These are phyloP conservation scores for Cirrhinus mrigala DNA, from an alignment of 2,797 vertebrate genomes.

Conservation along the genomic window DNA sequence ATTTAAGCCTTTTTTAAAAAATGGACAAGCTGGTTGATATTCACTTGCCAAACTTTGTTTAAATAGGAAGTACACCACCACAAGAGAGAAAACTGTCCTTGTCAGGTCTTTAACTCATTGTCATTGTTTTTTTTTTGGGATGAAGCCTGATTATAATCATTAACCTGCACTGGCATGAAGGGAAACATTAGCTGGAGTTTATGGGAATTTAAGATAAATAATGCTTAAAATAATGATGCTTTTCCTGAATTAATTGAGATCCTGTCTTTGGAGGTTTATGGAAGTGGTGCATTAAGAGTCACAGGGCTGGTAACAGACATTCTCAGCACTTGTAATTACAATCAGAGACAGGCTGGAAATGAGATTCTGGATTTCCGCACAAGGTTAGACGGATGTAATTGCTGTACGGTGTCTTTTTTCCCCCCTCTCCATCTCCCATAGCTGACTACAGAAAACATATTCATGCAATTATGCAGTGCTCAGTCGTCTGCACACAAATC, in stretches of 20 bases:
- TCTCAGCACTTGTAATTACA: conserved; percentile 60
- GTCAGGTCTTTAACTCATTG: not conserved
- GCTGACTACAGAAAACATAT: conserved; percentile 58
- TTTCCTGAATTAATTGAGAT: conserved; percentile 58
- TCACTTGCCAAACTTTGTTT: not conserved
- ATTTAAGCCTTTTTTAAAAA: not conserved
- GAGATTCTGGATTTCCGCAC: conserved; percentile 58
- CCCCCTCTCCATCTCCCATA: conserved; percentile 58
- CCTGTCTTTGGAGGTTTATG: conserved; percentile 50
- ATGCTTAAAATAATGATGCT: conserved; percentile 51
- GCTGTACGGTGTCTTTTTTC: conserved; percentile 33
- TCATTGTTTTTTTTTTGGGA: not conserved
- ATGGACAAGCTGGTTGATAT: not conserved
- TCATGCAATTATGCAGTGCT: conserved; percentile 53
- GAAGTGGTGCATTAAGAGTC: conserved; percentile 53
- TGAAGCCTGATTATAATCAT: conserved; percentile 30
- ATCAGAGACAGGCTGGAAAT: conserved; percentile 63
- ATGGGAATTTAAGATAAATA: conserved; percentile 55
- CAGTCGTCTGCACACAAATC: conserved; percentile 51
- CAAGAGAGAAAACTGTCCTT: not conserved
- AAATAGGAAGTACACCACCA: not conserved
- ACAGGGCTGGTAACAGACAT: conserved; percentile 53
- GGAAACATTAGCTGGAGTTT: conserved; percentile 35
- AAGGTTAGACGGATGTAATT: conserved; percentile 65
- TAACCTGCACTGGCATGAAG: conserved; percentile 19